These are phyloP conservation scores for Pseudopleuronectes americanus DNA, from an alignment of 2,797 vertebrate genomes.

Conservation along the genomic window DNA sequence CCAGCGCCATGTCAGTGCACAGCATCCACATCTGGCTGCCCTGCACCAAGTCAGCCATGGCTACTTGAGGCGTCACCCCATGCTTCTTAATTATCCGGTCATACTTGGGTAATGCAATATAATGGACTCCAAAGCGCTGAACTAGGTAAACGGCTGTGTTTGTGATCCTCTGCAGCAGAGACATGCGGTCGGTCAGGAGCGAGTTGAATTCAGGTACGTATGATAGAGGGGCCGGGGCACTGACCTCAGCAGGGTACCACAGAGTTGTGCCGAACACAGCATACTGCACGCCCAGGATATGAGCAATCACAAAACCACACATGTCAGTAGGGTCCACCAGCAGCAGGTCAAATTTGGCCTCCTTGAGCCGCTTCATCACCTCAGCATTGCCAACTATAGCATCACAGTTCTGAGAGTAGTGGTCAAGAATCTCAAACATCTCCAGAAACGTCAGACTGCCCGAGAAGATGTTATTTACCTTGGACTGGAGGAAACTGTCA, in stretches of 20 bases:
- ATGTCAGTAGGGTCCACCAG: constrained; percentile 99
- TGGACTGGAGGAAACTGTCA: constrained; percentile 95
- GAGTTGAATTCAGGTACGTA: constrained; percentile 99
- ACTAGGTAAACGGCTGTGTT: constrained; percentile 93
- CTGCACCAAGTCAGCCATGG: constrained; percentile 95
- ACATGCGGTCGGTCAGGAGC: constrained; percentile 95
- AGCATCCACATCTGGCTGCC: constrained; percentile 98
- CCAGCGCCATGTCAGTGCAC: constrained; percentile 96
- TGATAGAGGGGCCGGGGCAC: constrained; percentile 94
- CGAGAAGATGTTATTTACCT: constrained; percentile 98
- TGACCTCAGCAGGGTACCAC: constrained; percentile 98
- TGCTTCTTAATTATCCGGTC: constrained; percentile 96
- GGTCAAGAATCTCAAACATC: constrained; percentile 96
- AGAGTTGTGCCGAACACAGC: constrained; percentile 97
- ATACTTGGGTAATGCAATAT: constrained; percentile 94
- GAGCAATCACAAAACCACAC: constrained; percentile 98
- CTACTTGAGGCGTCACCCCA: constrained; percentile 86
- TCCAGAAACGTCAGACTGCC: constrained; percentile 94
- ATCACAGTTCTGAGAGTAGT: constrained; percentile 97
- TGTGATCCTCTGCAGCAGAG: constrained; percentile 90
- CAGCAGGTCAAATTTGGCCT: constrained; percentile 93
- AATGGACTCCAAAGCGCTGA: constrained; percentile 94
- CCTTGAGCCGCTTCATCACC: constrained; percentile 89
- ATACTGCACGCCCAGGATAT: constrained; percentile 93
- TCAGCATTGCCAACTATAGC: constrained; percentile 90